Evolutionary conservation across 2,888 invertebrate species (phyloP).

Genomic region (Nomada fucata): DNA sequence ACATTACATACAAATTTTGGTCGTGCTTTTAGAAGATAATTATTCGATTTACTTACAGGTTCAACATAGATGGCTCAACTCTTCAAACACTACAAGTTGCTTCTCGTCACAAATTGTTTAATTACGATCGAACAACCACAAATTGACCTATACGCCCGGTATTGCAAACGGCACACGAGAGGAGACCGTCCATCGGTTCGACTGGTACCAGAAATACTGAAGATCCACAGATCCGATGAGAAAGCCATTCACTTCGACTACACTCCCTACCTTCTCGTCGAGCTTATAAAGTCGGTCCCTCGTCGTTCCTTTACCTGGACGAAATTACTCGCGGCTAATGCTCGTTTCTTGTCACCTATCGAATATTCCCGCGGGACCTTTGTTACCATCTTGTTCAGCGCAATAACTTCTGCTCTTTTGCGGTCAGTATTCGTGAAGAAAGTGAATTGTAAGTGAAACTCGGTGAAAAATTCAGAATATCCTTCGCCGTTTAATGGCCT

Average conservation of each 20-base stretch:
- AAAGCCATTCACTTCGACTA: slow-evolving; percentile 79
- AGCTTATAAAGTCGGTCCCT: slow-evolving; percentile 40
- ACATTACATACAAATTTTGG: no score
- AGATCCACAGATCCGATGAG: slow-evolving; percentile 72
- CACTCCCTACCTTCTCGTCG: slow-evolving; percentile 78
- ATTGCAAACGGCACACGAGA: slow-evolving; percentile 49
- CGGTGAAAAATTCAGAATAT: background rate
- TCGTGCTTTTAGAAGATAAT: background rate
- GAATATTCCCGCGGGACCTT: background rate
- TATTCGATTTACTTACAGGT: slow-evolving; percentile 6
- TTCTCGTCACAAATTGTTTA: background rate
- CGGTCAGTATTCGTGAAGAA: background rate
- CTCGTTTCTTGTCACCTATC: background rate
- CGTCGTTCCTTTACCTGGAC: slow-evolving; percentile 42
- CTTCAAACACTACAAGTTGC: background rate
- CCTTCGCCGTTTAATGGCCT: no score
- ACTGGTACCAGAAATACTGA: slow-evolving; percentile 80
- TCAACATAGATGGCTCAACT: background rate
- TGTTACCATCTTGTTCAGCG: background rate
- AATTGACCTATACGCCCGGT: background rate
- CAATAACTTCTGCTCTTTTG: background rate
- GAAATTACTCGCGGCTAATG: slow-evolving; percentile 18
- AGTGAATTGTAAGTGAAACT: slow-evolving; percentile 10
- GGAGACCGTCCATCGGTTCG: slow-evolving; percentile 79
- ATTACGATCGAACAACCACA: slow-evolving; percentile 7